Evolutionary conservation across 2,113 vertebrate species (phyloP).

Genomic region (Grus americana): DNA sequence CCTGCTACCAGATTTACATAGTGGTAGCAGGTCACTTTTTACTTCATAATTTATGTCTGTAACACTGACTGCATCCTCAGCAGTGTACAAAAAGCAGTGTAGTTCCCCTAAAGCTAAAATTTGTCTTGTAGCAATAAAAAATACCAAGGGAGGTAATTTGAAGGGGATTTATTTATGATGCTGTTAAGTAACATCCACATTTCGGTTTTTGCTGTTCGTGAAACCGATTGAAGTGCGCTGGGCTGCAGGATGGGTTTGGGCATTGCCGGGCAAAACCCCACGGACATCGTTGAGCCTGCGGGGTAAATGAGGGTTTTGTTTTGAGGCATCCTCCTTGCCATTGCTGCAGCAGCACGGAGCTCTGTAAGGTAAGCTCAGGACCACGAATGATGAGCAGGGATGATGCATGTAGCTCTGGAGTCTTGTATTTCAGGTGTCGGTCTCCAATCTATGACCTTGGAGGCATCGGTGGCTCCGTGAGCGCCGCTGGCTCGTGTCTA

Average conservation of each 20-base stretch:
- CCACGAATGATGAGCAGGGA: not conserved
- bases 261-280: not conserved
- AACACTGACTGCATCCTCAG: not conserved
- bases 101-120: not conserved
- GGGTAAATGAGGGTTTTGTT: not conserved
- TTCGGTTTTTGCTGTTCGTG: not conserved
- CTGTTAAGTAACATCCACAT: not conserved
- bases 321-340: not conserved
- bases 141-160: not conserved
- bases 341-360: not conserved
- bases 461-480: accelerated
- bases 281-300: accelerated
- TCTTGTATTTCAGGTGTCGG: not conserved
- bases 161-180: slow-evolving; percentile 11
- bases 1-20: not conserved
- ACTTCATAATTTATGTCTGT: not conserved
- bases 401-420: not conserved
- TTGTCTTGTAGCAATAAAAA: not conserved
- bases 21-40: not conserved
- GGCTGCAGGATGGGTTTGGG: not conserved
- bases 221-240: not conserved
- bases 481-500: accelerated
- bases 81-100: not conserved
- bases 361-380: not conserved
- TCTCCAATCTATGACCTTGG: not conserved